These are phyloP conservation scores for Oryctes rhinoceros DNA, from an alignment of 1,140 invertebrate genomes.

Conservation along the genomic window DNA sequence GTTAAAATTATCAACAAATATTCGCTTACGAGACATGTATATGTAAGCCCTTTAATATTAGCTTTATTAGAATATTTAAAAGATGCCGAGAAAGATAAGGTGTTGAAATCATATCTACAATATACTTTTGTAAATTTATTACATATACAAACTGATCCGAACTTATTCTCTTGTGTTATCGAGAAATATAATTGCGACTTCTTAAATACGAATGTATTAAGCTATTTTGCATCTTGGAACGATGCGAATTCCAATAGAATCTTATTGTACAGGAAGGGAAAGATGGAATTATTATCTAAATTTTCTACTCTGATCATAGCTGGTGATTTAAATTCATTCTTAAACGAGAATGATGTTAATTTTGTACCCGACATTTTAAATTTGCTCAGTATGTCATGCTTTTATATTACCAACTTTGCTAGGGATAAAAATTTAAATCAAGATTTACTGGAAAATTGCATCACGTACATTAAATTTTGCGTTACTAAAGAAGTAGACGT, in stretches of 20 bases:
- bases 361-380: slow-evolving; percentile 40
- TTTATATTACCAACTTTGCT: slow-evolving; percentile 50
- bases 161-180: slow-evolving; percentile 34
- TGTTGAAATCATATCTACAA: slow-evolving; percentile 50
- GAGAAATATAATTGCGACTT: slow-evolving; percentile 40
- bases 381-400: slow-evolving; percentile 50
- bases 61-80: slow-evolving; percentile 49
- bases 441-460: background rate
- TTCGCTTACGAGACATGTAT: slow-evolving; percentile 41
- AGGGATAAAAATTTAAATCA: slow-evolving; percentile 4
- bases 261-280: slow-evolving; percentile 44
- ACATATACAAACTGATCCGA: slow-evolving; percentile 51
- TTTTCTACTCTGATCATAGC: background rate
- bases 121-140: slow-evolving; percentile 54
- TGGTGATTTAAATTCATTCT: background rate
- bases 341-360: background rate
- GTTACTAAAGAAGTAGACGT: background rate
- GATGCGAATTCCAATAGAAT: slow-evolving; percentile 12
- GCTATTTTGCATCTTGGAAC: slow-evolving; percentile 46
- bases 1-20: background rate
- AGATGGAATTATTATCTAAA: slow-evolving; percentile 40
- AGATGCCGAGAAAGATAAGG: slow-evolving; percentile 45
- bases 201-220: slow-evolving; percentile 40
- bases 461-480: background rate
- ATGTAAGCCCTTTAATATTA: slow-evolving; percentile 51